Percentiles rank a stretch among this genome's conserved stretches.
Evolutionary conservation across 2,113 vertebrate genomes (phyloP).

Genomic region (Genyomyrus donnyi): DNA sequence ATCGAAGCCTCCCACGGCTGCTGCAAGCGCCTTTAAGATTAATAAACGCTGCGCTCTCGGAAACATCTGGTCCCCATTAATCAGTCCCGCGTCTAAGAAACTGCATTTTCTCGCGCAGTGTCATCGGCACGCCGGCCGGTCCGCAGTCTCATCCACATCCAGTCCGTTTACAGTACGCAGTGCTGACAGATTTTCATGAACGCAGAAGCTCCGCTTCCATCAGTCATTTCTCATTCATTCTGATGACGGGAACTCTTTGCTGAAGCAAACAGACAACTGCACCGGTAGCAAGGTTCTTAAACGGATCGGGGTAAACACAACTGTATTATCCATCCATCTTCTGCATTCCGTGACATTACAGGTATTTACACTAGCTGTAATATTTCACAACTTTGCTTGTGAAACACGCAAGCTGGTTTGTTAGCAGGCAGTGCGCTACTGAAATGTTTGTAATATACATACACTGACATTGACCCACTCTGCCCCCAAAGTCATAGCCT

Average conservation of each 20-base stretch:
- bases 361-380: not conserved
- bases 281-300: not conserved
- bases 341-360: not conserved
- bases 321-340: not conserved
- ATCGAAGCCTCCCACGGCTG: not conserved
- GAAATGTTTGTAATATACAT: not conserved
- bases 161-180: not conserved
- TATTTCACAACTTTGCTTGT: not conserved
- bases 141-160: not conserved
- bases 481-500: not conserved
- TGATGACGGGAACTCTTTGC: not conserved
- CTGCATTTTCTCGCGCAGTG: not conserved
- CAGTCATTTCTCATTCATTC: not conserved
- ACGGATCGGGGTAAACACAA: not conserved
- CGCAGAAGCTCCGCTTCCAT: not conserved
- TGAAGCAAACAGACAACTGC: not conserved
- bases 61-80: conserved; percentile 21
- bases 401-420: not conserved
- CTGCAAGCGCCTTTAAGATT: not conserved
- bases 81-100: not conserved
- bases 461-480: not conserved
- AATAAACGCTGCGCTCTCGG: not conserved
- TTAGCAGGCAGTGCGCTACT: not conserved
- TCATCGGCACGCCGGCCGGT: not conserved
- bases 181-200: not conserved